Conservation (phyloP, 2,113 vertebrate species). For the Tympanuchus pallidicinctus region DNA sequence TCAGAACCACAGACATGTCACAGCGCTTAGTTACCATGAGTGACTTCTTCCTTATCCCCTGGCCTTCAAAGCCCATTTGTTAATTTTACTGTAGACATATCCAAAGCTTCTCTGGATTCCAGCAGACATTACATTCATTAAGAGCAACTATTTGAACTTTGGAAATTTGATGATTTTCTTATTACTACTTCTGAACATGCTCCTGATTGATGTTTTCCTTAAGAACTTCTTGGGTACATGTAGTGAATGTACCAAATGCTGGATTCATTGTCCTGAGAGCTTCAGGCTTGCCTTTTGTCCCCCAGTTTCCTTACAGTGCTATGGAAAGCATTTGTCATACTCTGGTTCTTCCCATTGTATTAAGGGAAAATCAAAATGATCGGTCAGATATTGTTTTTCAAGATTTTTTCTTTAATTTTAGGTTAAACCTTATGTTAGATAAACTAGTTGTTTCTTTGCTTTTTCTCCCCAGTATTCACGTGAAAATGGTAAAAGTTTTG, state of each 20-base stretch:
- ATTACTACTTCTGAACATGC: rapidly evolving
- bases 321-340: not conserved
- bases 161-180: not conserved
- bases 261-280: not conserved
- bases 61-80: not conserved
- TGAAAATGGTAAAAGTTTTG: not conserved
- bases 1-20: not conserved
- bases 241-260: not conserved
- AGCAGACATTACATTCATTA: not conserved
- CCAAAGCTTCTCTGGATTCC: not conserved
- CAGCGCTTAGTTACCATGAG: not conserved
- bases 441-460: not conserved
- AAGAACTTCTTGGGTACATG: not conserved
- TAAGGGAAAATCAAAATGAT: not conserved
- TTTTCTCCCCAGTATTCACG: not conserved
- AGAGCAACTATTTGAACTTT: not conserved
- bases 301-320: not conserved
- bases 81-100: not conserved
- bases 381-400: not conserved
- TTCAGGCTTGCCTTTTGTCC: not conserved
- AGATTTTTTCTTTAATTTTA: not conserved
- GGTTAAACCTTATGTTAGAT: not conserved
- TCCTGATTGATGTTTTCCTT: not conserved
- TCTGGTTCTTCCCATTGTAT: not conserved
- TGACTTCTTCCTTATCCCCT: not conserved